Evolutionary conservation across 1,140 invertebrate species (phyloP), one percentile per base, ranked within the genome.

Genomic region (Stegodyphus mimosarum): DNA sequence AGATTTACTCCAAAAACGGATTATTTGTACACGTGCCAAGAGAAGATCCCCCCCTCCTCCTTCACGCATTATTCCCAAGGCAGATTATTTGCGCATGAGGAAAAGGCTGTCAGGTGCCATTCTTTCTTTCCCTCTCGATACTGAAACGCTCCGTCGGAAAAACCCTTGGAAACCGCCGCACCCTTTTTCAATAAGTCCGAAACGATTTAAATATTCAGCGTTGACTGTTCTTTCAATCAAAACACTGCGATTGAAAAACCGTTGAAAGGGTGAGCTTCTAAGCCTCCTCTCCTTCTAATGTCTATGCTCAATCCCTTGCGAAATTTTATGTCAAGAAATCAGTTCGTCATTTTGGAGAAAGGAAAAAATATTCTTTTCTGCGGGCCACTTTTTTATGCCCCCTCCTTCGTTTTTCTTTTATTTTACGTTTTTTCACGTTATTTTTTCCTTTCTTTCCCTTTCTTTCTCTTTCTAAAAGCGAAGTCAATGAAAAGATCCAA

Each of bases 241-340:
- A 33, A 33, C 33, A 33, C 33, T 33, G 33, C 33, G 33, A 33
- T 33, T 33, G 33, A 33, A 33, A 64, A 78, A 52, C 76, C 18
- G 51, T 51, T 55, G 64, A 78, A 78, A 69, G 76, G 76, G 76
- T 78, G 76, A 70, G 13, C 11, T 1, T 33, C 11, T 7, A 6
- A 7, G 9, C 15, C 71, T 64, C 50, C 18, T 52, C 18, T 52
- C 33, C 33, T 33, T 33, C 33, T 33, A 33, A 49, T 69, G 76
- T 78, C 51, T 78, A 63, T 69, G 76, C 76, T 78, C 76, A 78
- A 63, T 78, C 76, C 60, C 60, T 50, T 78, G 64, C 76, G 66
- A 78, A 78, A 78, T 78, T 69, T 78, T 33, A 71, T 49, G 69
- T 71, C 69, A 71, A 71, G 69, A 71, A 71, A 71, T 18, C 33